These are phyloP conservation scores for Cheilosia urbana DNA, from an alignment of 2,888 invertebrate genomes.

Conservation along the genomic window DNA sequence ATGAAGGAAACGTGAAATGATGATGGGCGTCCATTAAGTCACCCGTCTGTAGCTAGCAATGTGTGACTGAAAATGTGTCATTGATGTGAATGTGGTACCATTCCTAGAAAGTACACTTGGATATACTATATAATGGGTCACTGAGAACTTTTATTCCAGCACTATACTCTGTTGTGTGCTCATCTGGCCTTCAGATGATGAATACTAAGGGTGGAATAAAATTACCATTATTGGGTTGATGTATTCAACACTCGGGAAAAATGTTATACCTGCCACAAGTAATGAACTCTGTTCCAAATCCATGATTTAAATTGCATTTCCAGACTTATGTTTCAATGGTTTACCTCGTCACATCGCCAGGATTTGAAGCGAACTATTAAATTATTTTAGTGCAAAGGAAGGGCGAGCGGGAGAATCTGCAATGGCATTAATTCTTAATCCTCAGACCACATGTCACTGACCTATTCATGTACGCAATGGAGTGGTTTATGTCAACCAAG, in stretches of 20 bases:
- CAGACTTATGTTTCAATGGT: too few species aligned
- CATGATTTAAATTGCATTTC: too few species aligned
- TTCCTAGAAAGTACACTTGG: slow-evolving; percentile 21
- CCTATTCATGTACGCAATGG: too few species aligned
- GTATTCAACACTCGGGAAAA: not conserved
- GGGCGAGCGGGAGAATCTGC: too few species aligned
- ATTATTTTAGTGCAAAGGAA: too few species aligned
- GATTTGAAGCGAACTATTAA: too few species aligned
- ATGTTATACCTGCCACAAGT: too few species aligned
- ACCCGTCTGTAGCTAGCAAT: slow-evolving; percentile 12
- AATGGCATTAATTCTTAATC: too few species aligned
- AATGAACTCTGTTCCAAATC: too few species aligned
- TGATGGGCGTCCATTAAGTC: slow-evolving; percentile 66
- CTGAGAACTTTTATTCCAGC: slow-evolving; percentile 1
- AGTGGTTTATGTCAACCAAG: too few species aligned
- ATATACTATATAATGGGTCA: not conserved
- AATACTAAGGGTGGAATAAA: slow-evolving; percentile 10
- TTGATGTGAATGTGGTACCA: slow-evolving; percentile 52
- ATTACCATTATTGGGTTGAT: not conserved
- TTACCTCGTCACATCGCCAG: too few species aligned
- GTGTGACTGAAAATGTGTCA: slow-evolving; percentile 44
- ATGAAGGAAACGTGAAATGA: slow-evolving; percentile 61
- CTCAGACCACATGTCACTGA: too few species aligned
- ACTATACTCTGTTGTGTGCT: slow-evolving; percentile 1
- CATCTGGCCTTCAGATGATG: slow-evolving; percentile 12